A percentile compares a stretch with the other conserved stretches of the same genome.
These are phyloP conservation scores for Sylvilagus floridanus DNA, from an alignment of 2,797 vertebrate genomes.

Conservation along the genomic window DNA sequence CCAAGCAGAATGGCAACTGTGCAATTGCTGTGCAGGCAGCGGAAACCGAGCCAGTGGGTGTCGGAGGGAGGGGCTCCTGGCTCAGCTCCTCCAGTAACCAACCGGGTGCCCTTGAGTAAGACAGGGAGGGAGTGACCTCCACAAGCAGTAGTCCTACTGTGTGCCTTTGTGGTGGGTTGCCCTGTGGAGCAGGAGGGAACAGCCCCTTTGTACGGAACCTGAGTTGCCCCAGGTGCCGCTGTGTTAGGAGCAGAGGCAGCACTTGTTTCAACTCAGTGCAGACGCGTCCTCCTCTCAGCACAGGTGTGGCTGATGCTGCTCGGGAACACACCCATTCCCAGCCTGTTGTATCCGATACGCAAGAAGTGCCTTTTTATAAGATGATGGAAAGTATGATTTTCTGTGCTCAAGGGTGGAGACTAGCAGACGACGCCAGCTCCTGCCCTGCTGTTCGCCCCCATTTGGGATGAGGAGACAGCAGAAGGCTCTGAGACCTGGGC, in stretches of 20 bases:
- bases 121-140: too few relatives aligned
- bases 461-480: slow-evolving; percentile 26
- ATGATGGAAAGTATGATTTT: background rate
- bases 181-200: background rate
- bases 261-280: background rate
- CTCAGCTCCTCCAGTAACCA: background rate
- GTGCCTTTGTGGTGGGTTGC: background rate
- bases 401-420: background rate
- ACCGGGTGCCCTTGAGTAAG: background rate
- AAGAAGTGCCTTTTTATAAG: background rate
- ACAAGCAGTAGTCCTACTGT: background rate
- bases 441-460: background rate
- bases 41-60: background rate
- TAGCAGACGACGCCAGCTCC: background rate
- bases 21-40: background rate
- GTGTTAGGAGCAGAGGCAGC: background rate
- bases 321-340: too few relatives aligned
- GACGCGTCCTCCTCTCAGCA: background rate
- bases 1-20: background rate
- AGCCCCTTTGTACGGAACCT: background rate
- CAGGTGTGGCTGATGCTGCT: background rate
- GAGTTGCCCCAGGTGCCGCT: background rate
- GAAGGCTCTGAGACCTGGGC: background rate
- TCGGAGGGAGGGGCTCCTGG: background rate
- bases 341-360: background rate